Base-by-base conservation (phyloP, 1,140 invertebrate species). In the Leptinotarsa defecta region DNA sequence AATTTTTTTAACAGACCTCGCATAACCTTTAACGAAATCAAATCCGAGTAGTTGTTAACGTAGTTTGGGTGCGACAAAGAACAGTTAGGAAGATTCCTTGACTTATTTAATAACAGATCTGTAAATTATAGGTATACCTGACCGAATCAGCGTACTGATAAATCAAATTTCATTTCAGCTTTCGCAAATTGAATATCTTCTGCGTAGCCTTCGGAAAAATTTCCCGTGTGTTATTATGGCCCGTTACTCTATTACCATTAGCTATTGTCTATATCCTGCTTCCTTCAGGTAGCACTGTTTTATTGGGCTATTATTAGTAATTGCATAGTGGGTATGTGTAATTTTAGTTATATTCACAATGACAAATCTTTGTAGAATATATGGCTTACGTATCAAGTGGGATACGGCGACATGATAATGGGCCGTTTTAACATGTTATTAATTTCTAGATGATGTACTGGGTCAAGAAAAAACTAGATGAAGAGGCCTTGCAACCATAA, bases 181-280 rank as follows among this genome's bases (percentile, higher is more conserved):
- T 57, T 57, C 52, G 52, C 52, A 57, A 57, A 57, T 57, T 57
- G 52, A 57, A 57, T 57, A 5, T 57, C 2, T 19, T 57, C 3
- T 43, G 4, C 52, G n/a, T 57, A 57, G 52, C 52, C 52, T 17
- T 57, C 17, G 17, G 52, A 57, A 57, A 57, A 57, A 57, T 5
- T 57, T 8, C 52, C 4, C n/a, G 15, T 57, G 34, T 57, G 52
- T 57, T 57, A 57, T 57, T 57, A 57, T 57, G 52, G n/a, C 5
- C 52, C 52, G 52, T 57, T 57, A 57, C n/a, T 57, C 13, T 57
- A 57, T 57, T 57, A 57, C 52, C 52, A 57, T 57, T 13, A 57
- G 52, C 52, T 57, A 57, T 57, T 57, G 52, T 57, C n/a, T 57
- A 57, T 57, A 57, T 57, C 52, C 52, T 57, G 52, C n/a, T n/a